phyloP scores from a whole-genome alignment of 37 sponge, comb jelly and placozoan species.

The Mnemiopsis leidyi region DNA sequence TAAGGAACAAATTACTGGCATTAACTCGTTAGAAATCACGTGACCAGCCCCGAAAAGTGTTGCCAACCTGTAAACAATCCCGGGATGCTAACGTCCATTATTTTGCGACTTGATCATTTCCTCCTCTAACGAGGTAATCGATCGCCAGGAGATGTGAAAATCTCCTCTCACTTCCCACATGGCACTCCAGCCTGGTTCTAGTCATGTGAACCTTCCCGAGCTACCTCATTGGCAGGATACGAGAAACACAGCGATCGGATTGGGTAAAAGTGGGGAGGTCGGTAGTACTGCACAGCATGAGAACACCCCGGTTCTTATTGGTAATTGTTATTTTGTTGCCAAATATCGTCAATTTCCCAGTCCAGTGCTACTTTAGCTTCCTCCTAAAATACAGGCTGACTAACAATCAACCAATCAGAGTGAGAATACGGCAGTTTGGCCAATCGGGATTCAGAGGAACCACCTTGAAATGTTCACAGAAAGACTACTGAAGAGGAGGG shows the following conservation, averaged over 20 bases:
- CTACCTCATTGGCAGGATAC: background rate
- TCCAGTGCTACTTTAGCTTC: background rate
- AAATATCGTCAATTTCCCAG: background rate
- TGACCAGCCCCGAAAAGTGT: background rate
- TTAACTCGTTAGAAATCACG: background rate
- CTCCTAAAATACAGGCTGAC: background rate
- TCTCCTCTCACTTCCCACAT: background rate
- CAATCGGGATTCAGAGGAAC: background rate
- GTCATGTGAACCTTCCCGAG: background rate
- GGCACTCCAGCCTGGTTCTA: background rate
- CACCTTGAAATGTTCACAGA: too few relatives aligned
- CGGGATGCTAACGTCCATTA: background rate
- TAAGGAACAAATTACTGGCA: background rate
- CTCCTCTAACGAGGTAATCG: background rate
- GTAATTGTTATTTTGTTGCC: background rate
- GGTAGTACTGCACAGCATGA: background rate
- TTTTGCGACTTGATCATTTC: background rate
- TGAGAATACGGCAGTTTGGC: background rate
- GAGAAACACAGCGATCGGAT: background rate
- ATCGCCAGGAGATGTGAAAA: background rate
- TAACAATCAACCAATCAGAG: background rate
- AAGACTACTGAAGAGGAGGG: background rate
- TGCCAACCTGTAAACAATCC: background rate
- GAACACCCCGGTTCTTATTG: background rate
- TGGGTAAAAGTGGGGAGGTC: background rate